Base-by-base conservation (phyloP, 2,113 vertebrate species). In the Pygathrix nemaeus region DNA sequence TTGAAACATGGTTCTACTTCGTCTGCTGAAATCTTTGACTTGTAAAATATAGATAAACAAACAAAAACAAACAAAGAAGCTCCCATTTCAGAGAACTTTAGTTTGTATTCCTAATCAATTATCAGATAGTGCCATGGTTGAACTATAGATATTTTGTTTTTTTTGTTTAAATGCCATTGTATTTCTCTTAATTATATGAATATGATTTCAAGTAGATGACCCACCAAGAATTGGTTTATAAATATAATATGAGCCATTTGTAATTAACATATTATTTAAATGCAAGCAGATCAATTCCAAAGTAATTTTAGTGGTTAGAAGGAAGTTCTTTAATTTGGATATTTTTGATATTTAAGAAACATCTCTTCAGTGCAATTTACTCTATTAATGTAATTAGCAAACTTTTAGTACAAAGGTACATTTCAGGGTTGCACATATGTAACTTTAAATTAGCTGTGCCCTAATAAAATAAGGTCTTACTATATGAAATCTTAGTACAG, bases 371-470 rank as follows among this genome's bases (percentile, higher is more conserved):
- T 89, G 9, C 40, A 80, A 59, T 93, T 91, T 70, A 64, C 30
- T 88, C 8, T 93, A 70, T 82, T 88, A 52, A 87, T 68, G 55
- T 87, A 76, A 45, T 38, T 55, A 92, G 20, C 55, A 95, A 84
- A 94, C 4, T 40, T 88, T 84, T 61, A 45, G 23, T 81, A 80
- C 52, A 87, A 93, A 83, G 27, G 13, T 91, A 48, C 55, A 83
- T 81, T 82, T 89, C 27, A 89, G 80, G 43, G 68, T 8, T 45
- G 95, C 1, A 50, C 20, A 30, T 30, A 64, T 43, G 2, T 83
- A 96, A 84, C 48, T 93, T 96, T 97, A 94, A 95, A 93, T 70
- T 79, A 96, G 30, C 16, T 92, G 13, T 86, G 25, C 9, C 38
- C 52, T 6, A 86, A 70, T 52, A 78, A 88, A 90, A 64, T 25